Evolutionary conservation across 2,113 vertebrate species (phyloP), one percentile per base, ranked within the genome.

Genomic region (Motacilla alba): DNA sequence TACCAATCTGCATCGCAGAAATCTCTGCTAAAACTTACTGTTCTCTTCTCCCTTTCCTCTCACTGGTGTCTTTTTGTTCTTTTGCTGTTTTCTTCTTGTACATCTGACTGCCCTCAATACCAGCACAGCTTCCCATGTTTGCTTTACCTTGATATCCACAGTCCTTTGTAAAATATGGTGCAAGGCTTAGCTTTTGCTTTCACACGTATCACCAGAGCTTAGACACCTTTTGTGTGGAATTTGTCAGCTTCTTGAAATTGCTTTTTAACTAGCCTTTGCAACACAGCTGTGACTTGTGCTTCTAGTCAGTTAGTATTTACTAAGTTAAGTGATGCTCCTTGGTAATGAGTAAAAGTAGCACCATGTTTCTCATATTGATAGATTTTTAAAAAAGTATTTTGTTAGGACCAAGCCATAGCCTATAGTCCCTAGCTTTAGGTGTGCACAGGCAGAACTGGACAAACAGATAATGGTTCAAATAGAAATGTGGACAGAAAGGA

Each of bases 21-120:
- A 49, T 64, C 82, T 81, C 60, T 64, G 44, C 68, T 95, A 41
- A 70, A 95, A 91, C 44, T 94, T 50, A 10, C 4, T 83, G 62
- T 73, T 55, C 47, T 72, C 23, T 44, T 79, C 55, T 80, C 39
- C 52, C 47, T 86, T 27, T 31, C 22, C 12, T 33, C 14, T 78
- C 62, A 56, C 17, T 0, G 1, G 59, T 22, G 31, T 1, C 0
- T 31, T 87, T 93, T 77, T 80, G 53, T 83, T 82, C 58, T 79
- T 27, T 77, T 84, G 53, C 66, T 78, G 19, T 59, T 82, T 90
- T 85, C 50, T 43, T 26, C 41, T 41, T 76, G 53, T 47, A 80
- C 58, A 43, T 24, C 44, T 82, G 67, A 16, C 44, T 79, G 70
- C 64, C 75, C 46, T 79, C 72, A 30, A n/a, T 72, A 59, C 2